These are phyloP conservation scores for Pomatorhinus ruficollis DNA, from an alignment of 2,113 vertebrate genomes.

Conservation along the genomic window DNA sequence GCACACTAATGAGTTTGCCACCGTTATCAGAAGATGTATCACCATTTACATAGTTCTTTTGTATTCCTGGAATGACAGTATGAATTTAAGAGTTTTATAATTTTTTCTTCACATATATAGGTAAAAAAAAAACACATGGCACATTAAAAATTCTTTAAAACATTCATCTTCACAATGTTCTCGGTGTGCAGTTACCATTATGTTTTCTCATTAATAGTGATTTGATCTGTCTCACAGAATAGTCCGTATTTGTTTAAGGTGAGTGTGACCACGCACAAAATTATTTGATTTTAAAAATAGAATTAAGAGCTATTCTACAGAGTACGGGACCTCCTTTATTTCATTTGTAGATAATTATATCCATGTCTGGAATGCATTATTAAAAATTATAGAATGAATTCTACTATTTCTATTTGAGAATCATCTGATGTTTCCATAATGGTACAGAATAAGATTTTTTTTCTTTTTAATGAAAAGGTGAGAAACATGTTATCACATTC, in stretches of 20 bases:
- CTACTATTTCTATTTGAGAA: background rate
- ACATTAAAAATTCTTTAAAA: background rate
- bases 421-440: background rate
- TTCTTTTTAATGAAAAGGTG: background rate
- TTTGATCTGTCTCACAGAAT: background rate
- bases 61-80: background rate
- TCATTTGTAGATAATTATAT: background rate
- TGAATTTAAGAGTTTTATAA: slow-evolving; percentile 28
- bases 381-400: background rate
- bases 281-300: background rate
- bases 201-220: background rate
- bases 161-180: background rate
- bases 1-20: slow-evolving; percentile 61
- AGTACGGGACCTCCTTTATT: background rate
- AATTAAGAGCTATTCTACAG: background rate
- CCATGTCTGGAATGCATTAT: background rate
- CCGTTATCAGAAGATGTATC: slow-evolving; percentile 44
- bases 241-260: background rate
- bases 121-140: background rate
- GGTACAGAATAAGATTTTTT: background rate
- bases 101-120: slow-evolving; percentile 13
- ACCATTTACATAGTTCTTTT: slow-evolving; percentile 15
- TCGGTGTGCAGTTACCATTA: background rate
- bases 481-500: background rate
- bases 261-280: background rate